Evolutionary conservation across 2,888 invertebrate species (phyloP).

Genomic region (Cantharis lateralis): DNA sequence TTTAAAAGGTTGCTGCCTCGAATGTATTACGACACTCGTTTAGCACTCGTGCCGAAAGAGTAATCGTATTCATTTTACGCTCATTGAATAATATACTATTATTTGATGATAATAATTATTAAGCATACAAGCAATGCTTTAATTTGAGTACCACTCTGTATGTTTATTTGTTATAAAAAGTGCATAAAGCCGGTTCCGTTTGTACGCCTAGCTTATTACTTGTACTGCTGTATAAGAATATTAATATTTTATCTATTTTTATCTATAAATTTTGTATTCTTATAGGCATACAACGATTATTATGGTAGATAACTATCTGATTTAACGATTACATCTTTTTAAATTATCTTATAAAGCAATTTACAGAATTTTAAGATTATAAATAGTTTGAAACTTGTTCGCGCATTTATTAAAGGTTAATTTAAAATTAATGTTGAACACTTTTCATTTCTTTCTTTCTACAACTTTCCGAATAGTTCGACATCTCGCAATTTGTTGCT

Average conservation of each 20-base stretch:
- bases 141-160: background rate
- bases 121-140: background rate
- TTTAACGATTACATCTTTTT: slow-evolving; percentile 6
- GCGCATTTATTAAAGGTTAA: background rate
- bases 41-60: background rate
- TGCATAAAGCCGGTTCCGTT: background rate
- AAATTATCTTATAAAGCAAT: slow-evolving; percentile 14
- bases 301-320: slow-evolving; percentile 5
- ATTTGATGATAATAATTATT: too few relatives aligned
- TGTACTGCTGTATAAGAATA: background rate
- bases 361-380: slow-evolving; percentile 12
- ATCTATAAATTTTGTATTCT: background rate
- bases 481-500: background rate
- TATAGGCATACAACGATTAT: background rate
- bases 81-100: too few relatives aligned
- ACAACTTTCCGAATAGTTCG: background rate
- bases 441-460: background rate
- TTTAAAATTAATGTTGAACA: background rate
- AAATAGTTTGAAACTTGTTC: background rate
- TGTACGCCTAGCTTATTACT: background rate
- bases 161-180: background rate
- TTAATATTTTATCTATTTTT: background rate
- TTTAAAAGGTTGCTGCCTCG: too few relatives aligned
- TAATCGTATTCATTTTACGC: background rate
- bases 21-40: too few relatives aligned